These are phyloP conservation scores for Ectemnius cavifrons DNA, from an alignment of 2,888 invertebrate species.

Conservation along the genomic window DNA sequence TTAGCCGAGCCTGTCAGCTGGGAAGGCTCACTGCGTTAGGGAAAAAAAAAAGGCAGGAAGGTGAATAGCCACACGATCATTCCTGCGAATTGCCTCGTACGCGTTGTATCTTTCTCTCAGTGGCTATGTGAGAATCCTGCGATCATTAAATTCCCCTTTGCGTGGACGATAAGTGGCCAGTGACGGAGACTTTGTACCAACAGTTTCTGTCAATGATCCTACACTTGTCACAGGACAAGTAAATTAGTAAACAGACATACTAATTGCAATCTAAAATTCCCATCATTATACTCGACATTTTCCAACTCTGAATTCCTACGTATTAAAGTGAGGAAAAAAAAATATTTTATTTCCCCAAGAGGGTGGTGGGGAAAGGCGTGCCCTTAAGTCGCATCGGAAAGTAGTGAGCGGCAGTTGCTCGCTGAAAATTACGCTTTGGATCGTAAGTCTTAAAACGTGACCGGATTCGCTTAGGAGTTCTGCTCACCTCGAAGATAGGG, in stretches of 20 bases:
- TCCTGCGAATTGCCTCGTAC: conserved; percentile 25
- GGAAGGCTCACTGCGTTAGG: conserved; percentile 17
- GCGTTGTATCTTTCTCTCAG: conserved; percentile 12
- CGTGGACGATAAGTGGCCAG: too few relatives aligned
- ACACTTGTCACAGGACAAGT: too few relatives aligned
- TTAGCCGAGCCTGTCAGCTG: conserved; percentile 54
- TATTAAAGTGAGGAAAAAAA: background rate
- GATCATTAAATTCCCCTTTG: conserved; percentile 27
- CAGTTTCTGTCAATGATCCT: too few relatives aligned
- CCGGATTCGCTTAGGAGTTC: conserved; percentile 40
- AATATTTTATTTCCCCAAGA: conserved; percentile 33
- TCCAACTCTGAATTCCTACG: too few relatives aligned
- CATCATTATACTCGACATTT: too few relatives aligned
- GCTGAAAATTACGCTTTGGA: conserved; percentile 56
- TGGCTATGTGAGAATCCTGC: background rate
- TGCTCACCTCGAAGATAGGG: conserved; percentile 9
- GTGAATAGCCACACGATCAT: conserved; percentile 33
- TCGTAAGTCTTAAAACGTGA: conserved; percentile 66
- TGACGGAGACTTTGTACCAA: too few relatives aligned
- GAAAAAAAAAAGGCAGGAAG: conserved; percentile 28
- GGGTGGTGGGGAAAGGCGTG: conserved; percentile 13
- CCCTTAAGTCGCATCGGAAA: conserved; percentile 56
- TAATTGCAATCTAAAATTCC: too few relatives aligned
- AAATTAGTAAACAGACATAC: too few relatives aligned
- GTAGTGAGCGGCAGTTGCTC: conserved; percentile 58